Conservation (phyloP, 2,113 vertebrate genomes). For the Sula dactylatra region DNA sequence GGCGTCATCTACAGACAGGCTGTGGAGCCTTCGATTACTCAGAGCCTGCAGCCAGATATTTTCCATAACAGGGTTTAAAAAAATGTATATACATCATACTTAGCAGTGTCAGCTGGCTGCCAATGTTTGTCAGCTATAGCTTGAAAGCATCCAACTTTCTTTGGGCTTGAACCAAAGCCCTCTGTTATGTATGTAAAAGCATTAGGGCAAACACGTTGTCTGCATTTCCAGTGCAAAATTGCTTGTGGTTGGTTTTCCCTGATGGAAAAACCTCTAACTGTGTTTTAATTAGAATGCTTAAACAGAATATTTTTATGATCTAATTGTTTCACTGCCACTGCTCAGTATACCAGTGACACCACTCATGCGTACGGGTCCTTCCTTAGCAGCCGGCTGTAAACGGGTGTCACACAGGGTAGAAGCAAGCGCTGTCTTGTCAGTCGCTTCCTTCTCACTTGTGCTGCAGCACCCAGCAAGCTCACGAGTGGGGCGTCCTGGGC, state of each 20-base stretch:
- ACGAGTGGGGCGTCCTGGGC: accelerated
- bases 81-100: not conserved
- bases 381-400: not conserved
- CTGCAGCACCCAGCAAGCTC: not conserved
- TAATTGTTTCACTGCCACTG: not conserved
- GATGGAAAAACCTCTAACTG: not conserved
- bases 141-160: not conserved
- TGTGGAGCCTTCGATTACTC: not conserved
- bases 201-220: not conserved
- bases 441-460: not conserved
- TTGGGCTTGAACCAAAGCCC: not conserved
- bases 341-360: not conserved
- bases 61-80: not conserved
- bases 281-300: not conserved
- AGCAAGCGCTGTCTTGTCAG: not conserved
- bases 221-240: not conserved
- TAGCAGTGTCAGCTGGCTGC: not conserved
- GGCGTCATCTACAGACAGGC: not conserved
- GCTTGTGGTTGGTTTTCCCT: not conserved
- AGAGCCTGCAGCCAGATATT: not conserved
- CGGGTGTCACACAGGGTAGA: not conserved
- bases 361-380: not conserved
- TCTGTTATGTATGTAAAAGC: not conserved
- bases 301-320: not conserved
- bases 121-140: not conserved